Percentiles rank a stretch among this genome's conserved stretches.
phyloP scores from a whole-genome alignment of 2,888 invertebrate species.

The Morinoia aosen region DNA sequence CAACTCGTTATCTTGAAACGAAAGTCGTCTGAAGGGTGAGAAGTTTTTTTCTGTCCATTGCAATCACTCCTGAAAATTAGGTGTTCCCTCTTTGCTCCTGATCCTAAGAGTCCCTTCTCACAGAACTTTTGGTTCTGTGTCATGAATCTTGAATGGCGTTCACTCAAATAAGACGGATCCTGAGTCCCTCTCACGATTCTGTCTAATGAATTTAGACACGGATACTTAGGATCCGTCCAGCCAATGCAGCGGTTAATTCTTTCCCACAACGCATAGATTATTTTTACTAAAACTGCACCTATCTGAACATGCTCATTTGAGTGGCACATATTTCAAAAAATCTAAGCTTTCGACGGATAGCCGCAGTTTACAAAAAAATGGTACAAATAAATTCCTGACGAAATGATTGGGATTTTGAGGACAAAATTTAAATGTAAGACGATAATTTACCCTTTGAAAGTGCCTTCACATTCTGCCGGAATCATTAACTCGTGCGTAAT shows the following conservation, averaged over 20 bases:
- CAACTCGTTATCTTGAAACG: slow-evolving; percentile 40
- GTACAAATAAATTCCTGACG: too few relatives aligned
- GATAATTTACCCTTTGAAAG: too few relatives aligned
- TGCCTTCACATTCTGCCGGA: too few relatives aligned
- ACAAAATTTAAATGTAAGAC: too few relatives aligned
- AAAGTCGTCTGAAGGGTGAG: neutral
- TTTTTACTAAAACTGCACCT: neutral
- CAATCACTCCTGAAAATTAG: slow-evolving; percentile 7
- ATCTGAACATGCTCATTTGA: too few relatives aligned
- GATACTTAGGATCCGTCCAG: neutral
- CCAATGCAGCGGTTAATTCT: neutral
- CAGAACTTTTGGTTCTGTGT: neutral
- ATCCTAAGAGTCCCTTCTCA: neutral
- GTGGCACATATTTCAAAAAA: too few relatives aligned
- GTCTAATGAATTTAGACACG: neutral
- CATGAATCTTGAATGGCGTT: neutral
- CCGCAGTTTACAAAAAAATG: too few relatives aligned
- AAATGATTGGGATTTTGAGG: too few relatives aligned
- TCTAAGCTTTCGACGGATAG: too few relatives aligned
- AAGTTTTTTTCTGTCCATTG: neutral
- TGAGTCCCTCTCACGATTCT: neutral
- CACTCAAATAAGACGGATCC: neutral
- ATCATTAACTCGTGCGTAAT: too few relatives aligned
- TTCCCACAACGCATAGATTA: too few relatives aligned
- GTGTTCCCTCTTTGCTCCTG: neutral